Evolutionary conservation across 2,113 vertebrate species (phyloP).

Genomic region (Saguinus midas): DNA sequence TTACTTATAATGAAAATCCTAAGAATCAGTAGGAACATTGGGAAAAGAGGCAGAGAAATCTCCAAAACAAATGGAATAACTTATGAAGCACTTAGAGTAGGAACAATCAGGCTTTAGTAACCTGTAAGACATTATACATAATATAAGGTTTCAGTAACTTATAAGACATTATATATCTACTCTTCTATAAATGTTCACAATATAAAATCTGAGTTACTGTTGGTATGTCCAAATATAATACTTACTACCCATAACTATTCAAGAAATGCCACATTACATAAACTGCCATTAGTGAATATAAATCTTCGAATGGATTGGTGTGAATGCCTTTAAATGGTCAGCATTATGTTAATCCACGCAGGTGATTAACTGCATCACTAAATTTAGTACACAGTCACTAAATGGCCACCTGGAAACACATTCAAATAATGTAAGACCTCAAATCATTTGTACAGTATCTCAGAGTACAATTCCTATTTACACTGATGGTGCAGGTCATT

Average conservation of each 20-base stretch:
- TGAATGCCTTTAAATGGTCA: neutral
- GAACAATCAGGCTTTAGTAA: neutral
- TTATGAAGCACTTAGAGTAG: neutral
- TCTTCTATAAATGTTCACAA: neutral
- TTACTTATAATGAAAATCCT: neutral
- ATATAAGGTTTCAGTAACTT: neutral
- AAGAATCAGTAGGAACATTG: neutral
- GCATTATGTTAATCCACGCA: neutral
- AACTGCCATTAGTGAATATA: neutral
- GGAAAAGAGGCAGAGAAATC: neutral
- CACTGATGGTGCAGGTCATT: neutral
- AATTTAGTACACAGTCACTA: neutral
- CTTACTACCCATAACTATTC: neutral
- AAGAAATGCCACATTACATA: neutral
- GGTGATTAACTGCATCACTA: neutral
- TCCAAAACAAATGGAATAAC: neutral
- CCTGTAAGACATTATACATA: neutral
- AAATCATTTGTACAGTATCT: neutral
- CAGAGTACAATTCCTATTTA: neutral
- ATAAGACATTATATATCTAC: neutral
- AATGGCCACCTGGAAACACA: neutral
- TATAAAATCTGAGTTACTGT: neutral
- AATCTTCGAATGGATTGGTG: neutral
- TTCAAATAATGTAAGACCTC: neutral
- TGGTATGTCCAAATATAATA: neutral